phyloP scores from a whole-genome alignment of 2,113 vertebrate species.

The Craseonycteris thonglongyai region DNA sequence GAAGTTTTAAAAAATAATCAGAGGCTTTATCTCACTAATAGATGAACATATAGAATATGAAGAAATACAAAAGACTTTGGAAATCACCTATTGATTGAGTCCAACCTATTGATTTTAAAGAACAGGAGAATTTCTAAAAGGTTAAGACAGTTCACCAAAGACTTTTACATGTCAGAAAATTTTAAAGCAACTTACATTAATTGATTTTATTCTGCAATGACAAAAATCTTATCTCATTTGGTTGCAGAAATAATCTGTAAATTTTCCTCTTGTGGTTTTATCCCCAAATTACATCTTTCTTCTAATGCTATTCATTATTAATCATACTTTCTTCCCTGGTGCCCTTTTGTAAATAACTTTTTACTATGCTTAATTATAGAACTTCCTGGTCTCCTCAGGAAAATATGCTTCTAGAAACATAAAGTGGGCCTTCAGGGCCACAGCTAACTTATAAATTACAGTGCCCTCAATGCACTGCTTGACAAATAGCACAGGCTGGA shows the following conservation, averaged over 20 bases:
- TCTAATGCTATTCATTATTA: neutral
- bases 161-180: neutral
- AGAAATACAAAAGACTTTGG: neutral
- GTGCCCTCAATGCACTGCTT: fast-evolving
- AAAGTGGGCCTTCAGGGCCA: neutral
- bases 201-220: neutral
- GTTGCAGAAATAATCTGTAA: neutral
- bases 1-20: neutral
- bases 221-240: neutral
- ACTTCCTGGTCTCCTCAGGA: neutral
- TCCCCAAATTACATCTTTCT: neutral
- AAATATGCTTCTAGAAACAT: neutral
- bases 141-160: neutral
- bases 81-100: neutral
- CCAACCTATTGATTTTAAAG: neutral
- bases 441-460: neutral
- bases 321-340: neutral
- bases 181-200: neutral
- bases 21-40: neutral
- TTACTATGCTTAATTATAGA: neutral
- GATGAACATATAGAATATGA: neutral
- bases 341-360: neutral
- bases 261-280: neutral
- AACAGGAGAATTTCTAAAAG: neutral
- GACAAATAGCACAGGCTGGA: neutral